phyloP scores from a whole-genome alignment of 2,888 invertebrate genomes.

The Theretra japonica region DNA sequence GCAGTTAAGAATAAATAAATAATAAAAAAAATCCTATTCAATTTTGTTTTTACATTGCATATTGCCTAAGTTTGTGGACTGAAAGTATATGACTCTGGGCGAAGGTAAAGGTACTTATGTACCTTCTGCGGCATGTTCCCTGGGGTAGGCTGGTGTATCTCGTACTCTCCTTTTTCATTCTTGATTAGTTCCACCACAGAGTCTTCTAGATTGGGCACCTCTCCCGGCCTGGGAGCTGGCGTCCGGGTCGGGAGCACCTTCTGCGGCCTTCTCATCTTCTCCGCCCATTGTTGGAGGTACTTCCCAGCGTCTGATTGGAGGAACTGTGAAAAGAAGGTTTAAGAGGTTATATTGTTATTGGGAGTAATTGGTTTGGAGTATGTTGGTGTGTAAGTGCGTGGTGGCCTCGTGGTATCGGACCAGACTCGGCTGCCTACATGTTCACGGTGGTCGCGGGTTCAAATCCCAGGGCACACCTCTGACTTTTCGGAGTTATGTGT shows the following conservation, averaged over 20 bases:
- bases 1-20: no score
- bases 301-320: conserved; percentile 78
- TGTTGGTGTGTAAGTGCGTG: no score
- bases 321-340: conserved; percentile 57
- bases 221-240: conserved; percentile 51
- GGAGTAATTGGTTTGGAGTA: no score
- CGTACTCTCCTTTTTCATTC: conserved; percentile 72
- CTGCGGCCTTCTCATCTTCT: conserved; percentile 75
- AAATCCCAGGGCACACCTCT: no score
- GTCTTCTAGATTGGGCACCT: conserved; percentile 72
- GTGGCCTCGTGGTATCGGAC: no score
- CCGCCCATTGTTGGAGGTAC: conserved; percentile 87
- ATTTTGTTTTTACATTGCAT: no score
- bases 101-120: background rate
- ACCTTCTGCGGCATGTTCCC: conserved; percentile 70
- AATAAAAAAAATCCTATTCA: no score
- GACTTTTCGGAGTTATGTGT: no score
- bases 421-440: no score
- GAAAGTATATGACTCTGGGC: background rate
- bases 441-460: no score
- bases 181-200: conserved; percentile 72
- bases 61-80: no score
- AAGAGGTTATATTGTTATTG: background rate
- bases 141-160: conserved; percentile 74
- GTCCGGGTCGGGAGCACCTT: conserved; percentile 41